Evolutionary conservation across 1,140 invertebrate species (phyloP), one percentile per base, ranked within the genome.

Genomic region (Drosophila sturtevanti): DNA sequence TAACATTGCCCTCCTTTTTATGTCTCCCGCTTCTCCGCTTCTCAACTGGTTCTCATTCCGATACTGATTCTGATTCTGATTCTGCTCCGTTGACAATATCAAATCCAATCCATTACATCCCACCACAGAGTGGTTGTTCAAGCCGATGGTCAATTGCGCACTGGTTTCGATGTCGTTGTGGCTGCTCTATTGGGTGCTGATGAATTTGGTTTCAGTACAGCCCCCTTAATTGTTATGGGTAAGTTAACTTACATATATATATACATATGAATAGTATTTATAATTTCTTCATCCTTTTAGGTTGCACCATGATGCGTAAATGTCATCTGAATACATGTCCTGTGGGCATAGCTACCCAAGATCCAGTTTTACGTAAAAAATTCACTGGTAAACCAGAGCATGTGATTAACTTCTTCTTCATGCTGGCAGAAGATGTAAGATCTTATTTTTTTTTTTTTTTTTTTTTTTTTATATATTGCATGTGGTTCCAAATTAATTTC

Each of bases 281-380:
- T 59, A 65, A 16, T 37, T 10, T 31, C 0, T 61, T 21, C 3
- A 4, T 4, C 10, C 6, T 52, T 2, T 0, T 62, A 94, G 93
- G 99, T 9, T 99, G 99, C 91, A 99, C 98, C 6, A 99, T 99
- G 99, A 99, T 99, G 99, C 94, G 99, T 59, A 99, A 99, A 92
- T 99, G 99, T 92, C 99, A 99, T 92, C 93, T 99, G 64, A 99
- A 99, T 92, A 99, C 99, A 22, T 99, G 99, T 90, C 99, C 99
- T 0, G 99, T 99, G 60, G 99, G 99, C 69, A 97, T 99, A 85
- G 98, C 98, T 1, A 99, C 99, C 0, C 98, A 98, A 93, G 99
- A 99, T 94, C 98, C 98, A 0, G 94, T 96, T 12, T 93, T 99
- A 16, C 93, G 99, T 21, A 98, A 98, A 89, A 99, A 99, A 92